Base-by-base conservation (phyloP, 1,140 invertebrate species). In the Ips typographus region DNA sequence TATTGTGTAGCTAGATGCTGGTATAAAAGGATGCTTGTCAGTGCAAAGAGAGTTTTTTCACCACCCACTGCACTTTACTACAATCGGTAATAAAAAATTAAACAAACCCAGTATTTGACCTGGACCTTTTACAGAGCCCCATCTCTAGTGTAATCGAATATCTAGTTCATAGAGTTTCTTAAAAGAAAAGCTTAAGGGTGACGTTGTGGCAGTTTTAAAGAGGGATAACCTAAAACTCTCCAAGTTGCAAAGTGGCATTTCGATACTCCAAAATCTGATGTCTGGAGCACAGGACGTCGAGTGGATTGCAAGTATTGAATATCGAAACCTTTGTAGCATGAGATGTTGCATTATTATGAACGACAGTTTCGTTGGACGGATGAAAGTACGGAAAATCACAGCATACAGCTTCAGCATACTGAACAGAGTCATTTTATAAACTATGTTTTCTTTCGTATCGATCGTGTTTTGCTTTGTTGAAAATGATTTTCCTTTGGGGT, bases 281-380 rank as follows among this genome's bases (percentile, higher is more conserved):
- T 65, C 60, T 63, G 38, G 60, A 43, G 42, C 51, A 36, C 37
- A 22, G 51, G 63, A 65, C 63, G 51, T 57, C 63, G 51, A 65
- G 51, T 65, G 63, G 63, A 65, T 65, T 65, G 63, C 63, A 65
- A 56, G 63, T 56, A 65, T 65, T 65, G 51, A 65, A 65, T 56
- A 55, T 37, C 51, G 52, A 65, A 56, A 65, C 51, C 63, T 65
- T 65, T 65, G 63, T 56, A 42, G 63, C 51, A 56, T 42, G 42
- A 65, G 52, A 55, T 65, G 63, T 65, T 56, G 63, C 52, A 65
- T 65, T 65, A 65, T 65, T 55, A 65, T 65, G 51, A 65, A 56
- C 52, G 63, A 65, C 63, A 56, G 51, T 51, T 65, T 51, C 38
- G 60, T 47, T 40, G 44, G 47, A 63, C 44, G 60, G 47, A 40